Base-by-base conservation (phyloP, 2,888 invertebrate species). In the Caenorhabditis imperialis region DNA sequence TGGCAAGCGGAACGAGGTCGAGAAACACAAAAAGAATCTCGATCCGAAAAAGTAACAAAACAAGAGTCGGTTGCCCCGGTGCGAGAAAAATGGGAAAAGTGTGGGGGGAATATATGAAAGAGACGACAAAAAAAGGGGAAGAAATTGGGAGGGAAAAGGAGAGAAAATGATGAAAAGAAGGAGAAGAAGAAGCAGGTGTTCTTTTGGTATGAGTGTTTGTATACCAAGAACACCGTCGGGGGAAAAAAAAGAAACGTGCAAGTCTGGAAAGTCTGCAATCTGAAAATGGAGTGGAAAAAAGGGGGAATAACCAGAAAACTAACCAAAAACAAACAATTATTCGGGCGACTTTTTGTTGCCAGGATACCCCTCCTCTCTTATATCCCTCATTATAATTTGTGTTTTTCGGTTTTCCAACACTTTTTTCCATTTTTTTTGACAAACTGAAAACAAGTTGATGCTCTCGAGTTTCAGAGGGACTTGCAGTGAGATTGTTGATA, bases 151-250 rank as follows among this genome's bases (percentile, higher is more conserved):
- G n/a, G n/a, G n/a, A n/a, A n/a, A n/a, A n/a, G n/a, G n/a, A n/a
- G n/a, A n/a, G n/a, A n/a, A n/a, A 22, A 40, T 20, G 30, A 40
- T 37, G 25, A 45, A 45, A n/a, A 45, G 35, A n/a, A 33, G 33
- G 20, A 16, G 42, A 35, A 48, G 58, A 58, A 48, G 38, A 48
- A 60, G 60, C 44, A 57, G 57, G 45, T 45, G 57, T 44, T 57
- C 45, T 57, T 45, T 35, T 33, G n/a, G n/a, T n/a, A n/a, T n/a
- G n/a, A n/a, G n/a, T n/a, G n/a, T n/a, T n/a, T n/a, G n/a, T n/a
- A n/a, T n/a, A n/a, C n/a, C n/a, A n/a, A n/a, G n/a, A n/a, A n/a
- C n/a, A n/a, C n/a, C 45, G 45, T 57, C 35, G 33, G 48, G 47
- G 20, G 35, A 37, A 30, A 14, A 37, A 16, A 30, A 20, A 25